phyloP scores from a whole-genome alignment of 2,797 vertebrate species.

The Malacoctenus gilli region DNA sequence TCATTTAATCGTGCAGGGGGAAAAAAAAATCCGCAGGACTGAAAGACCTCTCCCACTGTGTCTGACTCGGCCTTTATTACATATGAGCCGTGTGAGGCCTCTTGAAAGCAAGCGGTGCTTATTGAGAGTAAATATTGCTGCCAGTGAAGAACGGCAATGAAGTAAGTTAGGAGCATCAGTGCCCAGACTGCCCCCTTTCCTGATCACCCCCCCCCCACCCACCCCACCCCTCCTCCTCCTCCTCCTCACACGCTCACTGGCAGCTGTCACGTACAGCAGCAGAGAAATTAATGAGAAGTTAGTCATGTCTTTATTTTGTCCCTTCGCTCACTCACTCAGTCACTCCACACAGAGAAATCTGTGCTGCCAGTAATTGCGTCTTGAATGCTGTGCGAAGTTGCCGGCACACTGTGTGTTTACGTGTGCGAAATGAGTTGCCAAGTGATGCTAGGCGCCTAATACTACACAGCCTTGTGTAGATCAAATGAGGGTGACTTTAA shows the following conservation, averaged over 20 bases:
- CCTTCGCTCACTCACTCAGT: constrained; percentile 58
- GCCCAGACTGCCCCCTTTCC: constrained; percentile 41
- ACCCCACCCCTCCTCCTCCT: background rate
- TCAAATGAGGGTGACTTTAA: constrained; percentile 41
- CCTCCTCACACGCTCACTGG: constrained; percentile 44
- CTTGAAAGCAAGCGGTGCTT: constrained; percentile 57
- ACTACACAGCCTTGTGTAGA: constrained; percentile 43
- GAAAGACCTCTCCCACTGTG: constrained; percentile 53
- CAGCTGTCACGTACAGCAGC: constrained; percentile 59
- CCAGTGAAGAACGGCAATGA: constrained; percentile 41
- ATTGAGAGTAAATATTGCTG: constrained; percentile 61
- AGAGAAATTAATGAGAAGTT: constrained; percentile 69
- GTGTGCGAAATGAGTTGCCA: constrained; percentile 57
- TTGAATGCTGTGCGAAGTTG: constrained; percentile 60
- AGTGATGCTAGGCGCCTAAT: constrained; percentile 53
- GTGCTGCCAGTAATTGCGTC: constrained; percentile 62
- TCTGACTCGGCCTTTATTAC: constrained; percentile 57
- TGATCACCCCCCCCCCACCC: background rate
- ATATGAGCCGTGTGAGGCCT: constrained; percentile 52
- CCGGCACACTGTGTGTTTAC: constrained; percentile 56
- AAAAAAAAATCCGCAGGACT: constrained; percentile 52
- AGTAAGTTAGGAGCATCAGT: constrained; percentile 44
- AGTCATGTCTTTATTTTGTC: constrained; percentile 67
- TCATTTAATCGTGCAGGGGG: constrained; percentile 54
- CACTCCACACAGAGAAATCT: constrained; percentile 62